Percentiles rank a stretch among this genome's conserved stretches.
phyloP scores from a whole-genome alignment of 2,888 invertebrate species.

The Sarcophaga subvicina region DNA sequence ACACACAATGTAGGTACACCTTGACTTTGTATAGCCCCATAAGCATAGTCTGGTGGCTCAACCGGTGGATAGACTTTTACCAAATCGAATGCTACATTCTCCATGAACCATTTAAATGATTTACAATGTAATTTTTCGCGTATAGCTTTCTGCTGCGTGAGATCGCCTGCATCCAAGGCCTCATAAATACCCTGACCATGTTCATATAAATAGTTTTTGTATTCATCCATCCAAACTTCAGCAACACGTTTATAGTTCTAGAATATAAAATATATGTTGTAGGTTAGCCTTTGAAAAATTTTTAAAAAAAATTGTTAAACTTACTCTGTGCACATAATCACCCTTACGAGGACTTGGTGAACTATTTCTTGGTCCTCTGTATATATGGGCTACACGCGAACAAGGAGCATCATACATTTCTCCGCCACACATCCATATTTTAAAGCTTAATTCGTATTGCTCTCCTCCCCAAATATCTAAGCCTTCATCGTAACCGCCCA shows the following conservation, averaged over 20 bases:
- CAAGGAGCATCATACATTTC: constrained; percentile 96
- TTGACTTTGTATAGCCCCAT: constrained; percentile 89
- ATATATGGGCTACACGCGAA: constrained; percentile 95
- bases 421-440: constrained; percentile 98
- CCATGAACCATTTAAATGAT: constrained; percentile 98
- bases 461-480: constrained; percentile 99
- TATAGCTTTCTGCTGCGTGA: constrained; percentile 89
- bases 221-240: constrained; percentile 99
- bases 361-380: constrained; percentile 88
- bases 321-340: constrained; percentile 87
- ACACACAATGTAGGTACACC: constrained; percentile 87
- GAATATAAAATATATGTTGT: not conserved
- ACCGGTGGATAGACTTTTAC: constrained; percentile 93
- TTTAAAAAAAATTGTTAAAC: not conserved
- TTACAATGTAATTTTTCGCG: constrained; percentile 91
- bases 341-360: constrained; percentile 96
- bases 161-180: constrained; percentile 90
- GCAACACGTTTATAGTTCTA: constrained; percentile 96
- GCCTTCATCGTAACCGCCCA: constrained; percentile 97
- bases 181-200: constrained; percentile 89
- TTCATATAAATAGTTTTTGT: constrained; percentile 92
- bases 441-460: constrained; percentile 98
- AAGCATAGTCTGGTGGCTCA: constrained; percentile 92
- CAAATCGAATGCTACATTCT: constrained; percentile 95
- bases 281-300: no score